Evolutionary conservation across 2,113 vertebrate genomes (phyloP).

Genomic region (Ardeotis arabs): DNA sequence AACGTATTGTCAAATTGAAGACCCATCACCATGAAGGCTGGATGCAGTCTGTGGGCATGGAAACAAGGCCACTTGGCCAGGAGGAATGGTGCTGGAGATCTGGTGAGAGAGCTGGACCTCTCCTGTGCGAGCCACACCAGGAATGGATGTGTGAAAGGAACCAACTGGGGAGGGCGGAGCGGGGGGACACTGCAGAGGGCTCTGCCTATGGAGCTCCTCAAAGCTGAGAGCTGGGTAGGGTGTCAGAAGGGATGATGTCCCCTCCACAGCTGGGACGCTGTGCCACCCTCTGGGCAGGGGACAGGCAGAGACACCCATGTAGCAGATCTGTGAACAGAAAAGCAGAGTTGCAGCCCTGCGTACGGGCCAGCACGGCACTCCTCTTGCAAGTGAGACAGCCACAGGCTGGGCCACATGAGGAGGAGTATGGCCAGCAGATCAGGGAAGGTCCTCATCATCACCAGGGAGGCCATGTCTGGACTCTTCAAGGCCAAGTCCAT

Average conservation of each 20-base stretch:
- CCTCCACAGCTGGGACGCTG: background rate
- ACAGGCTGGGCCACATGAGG: accelerated
- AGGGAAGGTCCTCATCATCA: background rate
- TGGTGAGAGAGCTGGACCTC: background rate
- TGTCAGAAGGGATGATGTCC: background rate
- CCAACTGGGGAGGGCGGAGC: accelerated
- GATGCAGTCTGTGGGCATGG: background rate
- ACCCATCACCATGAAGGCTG: background rate
- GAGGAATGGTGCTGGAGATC: background rate
- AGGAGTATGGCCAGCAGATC: background rate
- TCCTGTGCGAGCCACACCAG: background rate
- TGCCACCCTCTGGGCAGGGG: background rate
- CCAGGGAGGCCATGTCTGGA: background rate
- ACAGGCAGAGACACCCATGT: background rate
- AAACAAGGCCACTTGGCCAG: background rate
- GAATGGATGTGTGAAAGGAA: background rate
- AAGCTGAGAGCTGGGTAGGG: background rate
- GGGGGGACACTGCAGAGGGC: background rate
- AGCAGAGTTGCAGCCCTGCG: background rate
- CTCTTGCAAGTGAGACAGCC: background rate
- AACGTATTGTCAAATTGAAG: background rate
- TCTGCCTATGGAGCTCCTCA: background rate
- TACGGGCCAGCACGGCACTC: background rate
- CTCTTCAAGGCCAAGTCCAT: background rate
- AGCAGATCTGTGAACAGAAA: background rate